Base-by-base conservation (phyloP, 2,888 invertebrate species). In the Eupithecia centaureata region DNA sequence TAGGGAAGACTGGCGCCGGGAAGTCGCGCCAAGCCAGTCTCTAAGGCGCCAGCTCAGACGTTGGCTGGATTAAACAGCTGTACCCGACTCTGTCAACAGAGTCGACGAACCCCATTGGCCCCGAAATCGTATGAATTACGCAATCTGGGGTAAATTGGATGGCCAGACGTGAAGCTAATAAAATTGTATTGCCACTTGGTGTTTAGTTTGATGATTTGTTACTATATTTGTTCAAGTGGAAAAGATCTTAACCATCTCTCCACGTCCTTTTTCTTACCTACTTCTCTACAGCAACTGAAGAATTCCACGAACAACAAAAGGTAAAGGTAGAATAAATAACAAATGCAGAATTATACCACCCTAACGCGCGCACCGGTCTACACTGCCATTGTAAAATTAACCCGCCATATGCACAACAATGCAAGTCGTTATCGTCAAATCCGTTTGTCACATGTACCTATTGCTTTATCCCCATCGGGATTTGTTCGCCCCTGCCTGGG, bases 11-110 rank as follows among this genome's bases (percentile, higher is more conserved):
- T 54, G 90, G 88, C 90, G 90, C 89, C 90, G 61, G 32, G 27
- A 65, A 60, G 90, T 83, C 89, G 86, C 85, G 87, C 73, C 87
- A 76, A 54, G 60, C 76, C 80, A 89, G 89, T 82, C 89, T 77
- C 68, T 66, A 67, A 76, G 91, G 88, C 90, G 89, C 88, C 89
- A 75, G 33, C 64, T 73, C 75, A 80, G 76, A 76, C 77, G 79
- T 76, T 80, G 78, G 42, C 65, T 80, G 70, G 67, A 68, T 71
- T 80, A 79, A 85, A 81, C 85, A 83, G 81, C 83, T 83, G 82
- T 76, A 75, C 73, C 72, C 70, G 32, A 66, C 66, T 71, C 67
- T 78, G 76, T 77, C 81, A 80, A 79, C 78, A 79, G 73, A 82
- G 81, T 81, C 82, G 76, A 66, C 75, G 77, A 79, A 77, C 86